Conservation (phyloP, 2,888 invertebrate genomes). For the Drosophila testacea region DNA sequence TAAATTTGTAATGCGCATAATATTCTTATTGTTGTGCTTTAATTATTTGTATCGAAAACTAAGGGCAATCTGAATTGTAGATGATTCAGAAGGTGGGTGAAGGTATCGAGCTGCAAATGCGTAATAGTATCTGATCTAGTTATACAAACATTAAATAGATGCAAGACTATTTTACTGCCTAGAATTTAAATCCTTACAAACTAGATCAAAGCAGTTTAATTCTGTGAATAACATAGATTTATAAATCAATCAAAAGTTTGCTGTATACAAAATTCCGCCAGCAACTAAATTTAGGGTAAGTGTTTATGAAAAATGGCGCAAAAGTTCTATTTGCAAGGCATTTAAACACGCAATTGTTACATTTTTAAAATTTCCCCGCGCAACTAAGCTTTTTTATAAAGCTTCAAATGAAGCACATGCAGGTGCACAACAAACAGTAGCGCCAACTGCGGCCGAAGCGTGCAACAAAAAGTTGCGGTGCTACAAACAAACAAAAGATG, state of each 20-base stretch:
- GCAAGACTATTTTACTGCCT: background rate
- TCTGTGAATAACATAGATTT: no score
- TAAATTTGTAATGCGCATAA: slow-evolving; percentile 75
- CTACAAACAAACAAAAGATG: background rate
- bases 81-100: slow-evolving; percentile 29
- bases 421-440: background rate
- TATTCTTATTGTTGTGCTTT: slow-evolving; percentile 34
- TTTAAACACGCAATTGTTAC: no score
- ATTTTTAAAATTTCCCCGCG: slow-evolving; percentile 1
- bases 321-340: no score
- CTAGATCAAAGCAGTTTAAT: background rate
- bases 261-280: no score
- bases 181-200: background rate
- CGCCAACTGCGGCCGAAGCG: slow-evolving; percentile 22
- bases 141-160: slow-evolving; percentile 1
- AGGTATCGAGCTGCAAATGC: slow-evolving; percentile 17
- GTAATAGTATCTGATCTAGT: slow-evolving; percentile 31
- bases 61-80: slow-evolving; percentile 64
- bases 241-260: no score
- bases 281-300: no score
- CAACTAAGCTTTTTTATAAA: background rate
- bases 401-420: background rate
- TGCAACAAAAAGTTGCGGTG: background rate
- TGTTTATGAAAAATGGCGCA: no score
- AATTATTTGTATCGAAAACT: slow-evolving; percentile 45